Conservation (phyloP, 2,113 vertebrate species). For the Pyxicephalus adspersus region DNA sequence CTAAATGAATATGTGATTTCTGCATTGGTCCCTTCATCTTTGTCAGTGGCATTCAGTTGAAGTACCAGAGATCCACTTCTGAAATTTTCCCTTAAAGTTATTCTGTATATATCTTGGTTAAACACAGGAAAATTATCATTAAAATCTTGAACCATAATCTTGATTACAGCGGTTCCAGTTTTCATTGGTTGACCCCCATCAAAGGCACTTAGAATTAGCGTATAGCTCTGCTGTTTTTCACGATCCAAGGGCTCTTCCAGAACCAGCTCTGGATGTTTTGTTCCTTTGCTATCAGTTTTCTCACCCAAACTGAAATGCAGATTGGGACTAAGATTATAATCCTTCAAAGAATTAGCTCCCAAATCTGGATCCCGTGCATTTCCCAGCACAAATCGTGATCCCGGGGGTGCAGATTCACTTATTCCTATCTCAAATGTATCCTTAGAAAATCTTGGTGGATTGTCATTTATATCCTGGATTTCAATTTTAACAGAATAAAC, state of each 20-base stretch:
- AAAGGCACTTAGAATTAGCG: slow-evolving; percentile 59
- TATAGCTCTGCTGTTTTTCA: slow-evolving; percentile 51
- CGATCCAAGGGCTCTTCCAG: slow-evolving; percentile 59
- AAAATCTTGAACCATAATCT: slow-evolving; percentile 69
- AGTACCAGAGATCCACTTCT: slow-evolving; percentile 57
- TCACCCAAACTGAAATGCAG: slow-evolving; percentile 64
- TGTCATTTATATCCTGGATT: slow-evolving; percentile 71
- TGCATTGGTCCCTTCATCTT: slow-evolving; percentile 63
- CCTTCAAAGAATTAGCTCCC: slow-evolving; percentile 68
- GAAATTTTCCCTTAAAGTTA: slow-evolving; percentile 65
- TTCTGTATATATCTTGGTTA: slow-evolving; percentile 65
- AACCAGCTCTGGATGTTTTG: slow-evolving; percentile 65
- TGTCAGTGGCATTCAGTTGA: slow-evolving; percentile 64
- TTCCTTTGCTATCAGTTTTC: slow-evolving; percentile 60
- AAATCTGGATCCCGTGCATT: slow-evolving; percentile 57
- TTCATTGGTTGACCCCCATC: slow-evolving; percentile 63
- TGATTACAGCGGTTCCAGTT: slow-evolving; percentile 62
- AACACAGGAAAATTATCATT: slow-evolving; percentile 76
- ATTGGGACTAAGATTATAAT: slow-evolving; percentile 63
- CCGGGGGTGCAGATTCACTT: slow-evolving; percentile 59
- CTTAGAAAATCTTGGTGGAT: slow-evolving; percentile 61
- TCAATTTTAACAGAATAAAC: slow-evolving; percentile 59
- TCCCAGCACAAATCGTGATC: slow-evolving; percentile 63
- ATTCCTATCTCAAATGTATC: slow-evolving; percentile 63
- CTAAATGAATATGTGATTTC: slow-evolving; percentile 62